Conservation (phyloP, 1,140 invertebrate species). For the Cotesia glomerata region DNA sequence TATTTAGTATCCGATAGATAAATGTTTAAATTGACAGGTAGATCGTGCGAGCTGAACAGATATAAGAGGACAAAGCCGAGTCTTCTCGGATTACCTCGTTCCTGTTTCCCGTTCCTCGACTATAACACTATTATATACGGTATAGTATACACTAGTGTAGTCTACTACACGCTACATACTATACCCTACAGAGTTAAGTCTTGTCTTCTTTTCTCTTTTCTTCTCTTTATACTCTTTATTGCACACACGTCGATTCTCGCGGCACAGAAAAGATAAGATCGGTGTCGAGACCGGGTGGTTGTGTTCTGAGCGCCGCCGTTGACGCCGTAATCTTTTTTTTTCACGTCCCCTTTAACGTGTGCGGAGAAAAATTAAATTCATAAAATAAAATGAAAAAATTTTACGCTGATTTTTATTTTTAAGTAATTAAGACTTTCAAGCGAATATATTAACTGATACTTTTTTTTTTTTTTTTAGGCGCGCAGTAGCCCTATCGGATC, state of each 20-base stretch:
- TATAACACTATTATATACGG: too few relatives aligned
- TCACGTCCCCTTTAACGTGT: background rate
- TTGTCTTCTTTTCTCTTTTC: background rate
- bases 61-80: background rate
- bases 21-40: too few relatives aligned
- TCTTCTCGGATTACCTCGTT: background rate
- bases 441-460: too few relatives aligned
- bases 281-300: constrained; percentile 4
- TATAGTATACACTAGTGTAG: background rate
- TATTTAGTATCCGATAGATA: too few relatives aligned
- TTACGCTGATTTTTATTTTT: too few relatives aligned
- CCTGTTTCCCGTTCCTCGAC: background rate
- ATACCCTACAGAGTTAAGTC: too few relatives aligned
- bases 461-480: too few relatives aligned
- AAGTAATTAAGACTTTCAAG: too few relatives aligned
- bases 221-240: background rate
- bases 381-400: too few relatives aligned
- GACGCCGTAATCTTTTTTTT: background rate
- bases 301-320: background rate
- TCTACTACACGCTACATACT: background rate
- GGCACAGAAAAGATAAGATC: constrained; percentile 2
- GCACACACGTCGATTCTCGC: constrained; percentile 1
- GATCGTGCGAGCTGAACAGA: too few relatives aligned
- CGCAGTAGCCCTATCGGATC: too few relatives aligned
- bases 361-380: too few relatives aligned